Conservation (phyloP, 2,113 vertebrate species). For the Beaufortia kweichowensis region DNA sequence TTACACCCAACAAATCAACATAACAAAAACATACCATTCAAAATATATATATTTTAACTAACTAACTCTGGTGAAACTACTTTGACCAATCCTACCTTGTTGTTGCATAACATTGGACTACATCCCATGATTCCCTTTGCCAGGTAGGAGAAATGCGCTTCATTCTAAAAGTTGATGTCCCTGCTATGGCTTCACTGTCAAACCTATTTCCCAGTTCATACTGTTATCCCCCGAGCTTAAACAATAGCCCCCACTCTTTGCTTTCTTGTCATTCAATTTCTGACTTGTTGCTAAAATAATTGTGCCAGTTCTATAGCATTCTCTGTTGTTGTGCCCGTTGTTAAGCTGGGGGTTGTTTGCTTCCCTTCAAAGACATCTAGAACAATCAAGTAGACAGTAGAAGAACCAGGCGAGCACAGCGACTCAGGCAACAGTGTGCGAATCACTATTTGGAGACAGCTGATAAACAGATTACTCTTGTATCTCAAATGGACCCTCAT, state of each 20-base stretch:
- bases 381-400: slow-evolving; percentile 68
- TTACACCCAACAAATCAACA: too few relatives aligned
- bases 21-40: not conserved
- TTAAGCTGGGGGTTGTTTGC: slow-evolving; percentile 64
- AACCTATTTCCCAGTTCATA: slow-evolving; percentile 27
- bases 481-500: not conserved
- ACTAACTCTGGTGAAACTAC: not conserved
- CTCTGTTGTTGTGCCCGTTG: slow-evolving; percentile 71
- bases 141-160: slow-evolving; percentile 58
- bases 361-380: slow-evolving; percentile 74
- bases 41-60: not conserved
- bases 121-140: slow-evolving; percentile 67
- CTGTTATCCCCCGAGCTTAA: slow-evolving; percentile 16
- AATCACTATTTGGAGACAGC: slow-evolving; percentile 3
- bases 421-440: slow-evolving; percentile 35
- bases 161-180: slow-evolving; percentile 62
- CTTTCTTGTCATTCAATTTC: slow-evolving; percentile 74
- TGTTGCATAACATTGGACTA: slow-evolving; percentile 68
- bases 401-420: slow-evolving; percentile 53
- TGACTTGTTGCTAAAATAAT: slow-evolving; percentile 73
- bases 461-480: slow-evolving; percentile 30
- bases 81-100: slow-evolving; percentile 66
- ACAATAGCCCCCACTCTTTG: slow-evolving; percentile 61
- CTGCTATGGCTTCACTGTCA: slow-evolving; percentile 13
- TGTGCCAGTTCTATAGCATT: slow-evolving; percentile 70